phyloP scores from a whole-genome alignment of 2,888 invertebrate genomes.

The Pristionchus japonicus region DNA sequence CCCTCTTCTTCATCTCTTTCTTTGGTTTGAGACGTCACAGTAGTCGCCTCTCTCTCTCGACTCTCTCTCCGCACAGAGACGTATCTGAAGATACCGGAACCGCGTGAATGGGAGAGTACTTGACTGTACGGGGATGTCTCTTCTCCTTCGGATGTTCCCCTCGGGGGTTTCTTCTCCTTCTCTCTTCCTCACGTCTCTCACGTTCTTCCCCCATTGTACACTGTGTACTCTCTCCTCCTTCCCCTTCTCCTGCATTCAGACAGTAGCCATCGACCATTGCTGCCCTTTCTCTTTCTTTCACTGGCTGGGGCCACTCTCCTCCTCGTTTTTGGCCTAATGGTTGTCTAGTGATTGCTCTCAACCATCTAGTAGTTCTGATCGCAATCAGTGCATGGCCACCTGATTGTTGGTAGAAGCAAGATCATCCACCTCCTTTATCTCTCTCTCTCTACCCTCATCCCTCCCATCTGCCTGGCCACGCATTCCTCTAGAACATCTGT shows the following conservation, averaged over 20 bases:
- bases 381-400: too few relatives aligned
- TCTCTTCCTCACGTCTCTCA: background rate
- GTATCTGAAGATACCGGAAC: background rate
- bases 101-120: background rate
- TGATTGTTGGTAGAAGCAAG: too few relatives aligned
- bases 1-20: too few relatives aligned
- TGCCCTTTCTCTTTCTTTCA: background rate
- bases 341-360: too few relatives aligned
- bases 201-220: constrained; percentile 8
- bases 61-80: background rate
- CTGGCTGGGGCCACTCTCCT: too few relatives aligned
- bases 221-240: background rate
- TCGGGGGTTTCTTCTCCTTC: background rate
- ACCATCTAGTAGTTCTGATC: too few relatives aligned
- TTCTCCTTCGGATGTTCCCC: background rate
- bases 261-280: background rate
- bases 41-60: background rate
- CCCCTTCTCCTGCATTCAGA: background rate
- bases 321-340: too few relatives aligned
- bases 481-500: background rate
- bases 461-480: background rate
- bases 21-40: background rate
- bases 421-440: background rate
- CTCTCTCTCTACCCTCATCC: background rate
- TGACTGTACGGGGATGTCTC: background rate